Evolutionary conservation across 23 tunicate genomes (phyloP).

Genomic region (Botrylloides violaceus): DNA sequence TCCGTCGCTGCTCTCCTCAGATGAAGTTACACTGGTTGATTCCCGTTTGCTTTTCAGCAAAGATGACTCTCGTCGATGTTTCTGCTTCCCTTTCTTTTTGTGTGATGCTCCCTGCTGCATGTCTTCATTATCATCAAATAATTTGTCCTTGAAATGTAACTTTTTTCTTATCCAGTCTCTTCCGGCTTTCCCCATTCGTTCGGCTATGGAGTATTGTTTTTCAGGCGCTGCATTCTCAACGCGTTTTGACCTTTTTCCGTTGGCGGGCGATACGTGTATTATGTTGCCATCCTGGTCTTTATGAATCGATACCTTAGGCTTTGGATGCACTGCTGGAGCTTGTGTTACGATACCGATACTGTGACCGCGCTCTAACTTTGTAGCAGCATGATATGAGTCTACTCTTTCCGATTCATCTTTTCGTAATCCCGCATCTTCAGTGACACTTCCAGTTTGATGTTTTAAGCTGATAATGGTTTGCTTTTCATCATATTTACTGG

Average conservation of each 20-base stretch:
- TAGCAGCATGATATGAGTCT: not conserved
- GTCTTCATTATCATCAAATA: constrained; percentile 9
- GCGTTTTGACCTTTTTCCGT: not conserved
- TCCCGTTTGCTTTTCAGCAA: constrained; percentile 22
- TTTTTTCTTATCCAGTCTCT: constrained; percentile 70
- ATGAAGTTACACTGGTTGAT: constrained; percentile 21
- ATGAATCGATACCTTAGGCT: constrained; percentile 64
- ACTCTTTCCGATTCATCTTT: not conserved
- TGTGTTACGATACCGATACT: not conserved
- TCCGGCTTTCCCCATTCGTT: constrained; percentile 43
- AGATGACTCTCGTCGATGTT: constrained; percentile 31
- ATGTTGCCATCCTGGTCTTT: constrained; percentile 64
- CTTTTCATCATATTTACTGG: not conserved
- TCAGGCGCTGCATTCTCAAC: not conserved
- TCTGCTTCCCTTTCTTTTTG: constrained; percentile 14
- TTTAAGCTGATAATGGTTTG: not conserved
- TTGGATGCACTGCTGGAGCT: constrained; percentile 69
- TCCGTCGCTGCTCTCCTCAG: constrained; percentile 47
- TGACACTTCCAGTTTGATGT: not conserved
- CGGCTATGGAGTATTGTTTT: constrained; percentile 17
- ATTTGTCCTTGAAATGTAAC: constrained; percentile 29
- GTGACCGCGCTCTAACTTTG: too few species aligned
- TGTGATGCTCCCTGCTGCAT: not conserved
- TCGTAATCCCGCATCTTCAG: not conserved
- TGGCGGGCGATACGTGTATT: constrained; percentile 32